phyloP scores from a whole-genome alignment of 2,888 invertebrate species.

The Muscina levida region DNA sequence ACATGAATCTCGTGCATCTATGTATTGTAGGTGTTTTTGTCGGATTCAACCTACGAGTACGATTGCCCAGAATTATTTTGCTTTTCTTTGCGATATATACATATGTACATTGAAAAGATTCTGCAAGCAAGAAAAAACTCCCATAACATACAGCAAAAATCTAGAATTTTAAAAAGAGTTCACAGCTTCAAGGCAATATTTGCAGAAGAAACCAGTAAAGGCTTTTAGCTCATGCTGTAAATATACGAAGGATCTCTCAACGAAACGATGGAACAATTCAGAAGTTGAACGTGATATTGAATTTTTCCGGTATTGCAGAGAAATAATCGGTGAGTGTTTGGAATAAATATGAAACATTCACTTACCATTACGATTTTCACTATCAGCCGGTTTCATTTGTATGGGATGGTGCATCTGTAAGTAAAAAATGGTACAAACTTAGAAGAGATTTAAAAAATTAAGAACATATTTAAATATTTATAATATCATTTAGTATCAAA shows the following conservation, averaged over 20 bases:
- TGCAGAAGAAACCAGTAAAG: slow-evolving; percentile 25
- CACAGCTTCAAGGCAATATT: slow-evolving; percentile 23
- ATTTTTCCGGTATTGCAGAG: slow-evolving; percentile 7
- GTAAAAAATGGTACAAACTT: no score
- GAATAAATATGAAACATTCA: slow-evolving; percentile 70
- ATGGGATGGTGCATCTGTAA: slow-evolving; percentile 99
- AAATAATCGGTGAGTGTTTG: slow-evolving; percentile 24
- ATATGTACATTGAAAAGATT: background rate
- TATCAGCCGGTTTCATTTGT: slow-evolving; percentile 99
- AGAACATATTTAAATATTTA: no score
- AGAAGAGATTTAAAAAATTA: no score
- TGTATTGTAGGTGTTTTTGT: background rate
- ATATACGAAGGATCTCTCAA: no score
- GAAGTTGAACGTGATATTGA: background rate
- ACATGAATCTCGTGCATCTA: no score
- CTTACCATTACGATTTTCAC: slow-evolving; percentile 99
- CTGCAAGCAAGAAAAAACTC: background rate
- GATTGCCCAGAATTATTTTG: no score
- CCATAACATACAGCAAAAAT: background rate
- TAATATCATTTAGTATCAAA: no score
- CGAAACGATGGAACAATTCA: background rate
- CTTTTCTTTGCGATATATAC: slow-evolving; percentile 1
- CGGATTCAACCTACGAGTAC: background rate
- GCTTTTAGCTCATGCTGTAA: slow-evolving; percentile 44
- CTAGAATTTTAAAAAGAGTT: background rate